Conservation (phyloP, 2,888 invertebrate species). For the Patella depressa region DNA sequence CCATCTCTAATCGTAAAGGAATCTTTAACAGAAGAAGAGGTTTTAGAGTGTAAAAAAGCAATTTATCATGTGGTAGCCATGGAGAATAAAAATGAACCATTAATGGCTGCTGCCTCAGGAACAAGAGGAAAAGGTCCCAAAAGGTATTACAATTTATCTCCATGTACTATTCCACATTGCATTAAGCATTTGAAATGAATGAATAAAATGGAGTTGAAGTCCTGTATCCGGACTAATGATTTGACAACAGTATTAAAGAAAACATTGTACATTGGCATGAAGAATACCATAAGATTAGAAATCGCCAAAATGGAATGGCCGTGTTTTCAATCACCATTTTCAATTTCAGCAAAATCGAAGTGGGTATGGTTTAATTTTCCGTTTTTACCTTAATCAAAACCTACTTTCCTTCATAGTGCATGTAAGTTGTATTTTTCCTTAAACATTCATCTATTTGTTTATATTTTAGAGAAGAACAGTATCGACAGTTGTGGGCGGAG, state of each 20-base stretch:
- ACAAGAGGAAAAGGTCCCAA: slow-evolving; percentile 72
- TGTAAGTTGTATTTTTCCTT: no score
- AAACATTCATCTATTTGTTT: neutral
- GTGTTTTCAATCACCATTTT: no score
- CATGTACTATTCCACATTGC: neutral
- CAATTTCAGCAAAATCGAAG: no score
- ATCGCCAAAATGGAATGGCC: no score
- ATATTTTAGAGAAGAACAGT: slow-evolving; percentile 83
- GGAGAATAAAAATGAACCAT: slow-evolving; percentile 86
- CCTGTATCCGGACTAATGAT: no score
- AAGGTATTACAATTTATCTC: slow-evolving; percentile 52
- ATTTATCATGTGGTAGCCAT: slow-evolving; percentile 85
- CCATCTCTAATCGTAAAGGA: slow-evolving; percentile 86
- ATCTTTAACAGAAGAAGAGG: slow-evolving; percentile 86
- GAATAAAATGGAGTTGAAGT: neutral
- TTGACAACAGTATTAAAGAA: no score
- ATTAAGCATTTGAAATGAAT: neutral
- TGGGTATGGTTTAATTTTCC: no score
- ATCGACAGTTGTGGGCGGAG: slow-evolving; percentile 91
- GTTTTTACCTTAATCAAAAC: no score
- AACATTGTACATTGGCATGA: no score
- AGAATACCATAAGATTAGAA: no score
- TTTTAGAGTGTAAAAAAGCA: slow-evolving; percentile 87
- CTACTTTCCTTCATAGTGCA: no score
- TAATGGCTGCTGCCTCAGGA: slow-evolving; percentile 77